A percentile compares a stretch with the other conserved stretches of the same genome.
Evolutionary conservation across 2,888 invertebrate genomes (phyloP).

Genomic region (Ectobius pallidus): DNA sequence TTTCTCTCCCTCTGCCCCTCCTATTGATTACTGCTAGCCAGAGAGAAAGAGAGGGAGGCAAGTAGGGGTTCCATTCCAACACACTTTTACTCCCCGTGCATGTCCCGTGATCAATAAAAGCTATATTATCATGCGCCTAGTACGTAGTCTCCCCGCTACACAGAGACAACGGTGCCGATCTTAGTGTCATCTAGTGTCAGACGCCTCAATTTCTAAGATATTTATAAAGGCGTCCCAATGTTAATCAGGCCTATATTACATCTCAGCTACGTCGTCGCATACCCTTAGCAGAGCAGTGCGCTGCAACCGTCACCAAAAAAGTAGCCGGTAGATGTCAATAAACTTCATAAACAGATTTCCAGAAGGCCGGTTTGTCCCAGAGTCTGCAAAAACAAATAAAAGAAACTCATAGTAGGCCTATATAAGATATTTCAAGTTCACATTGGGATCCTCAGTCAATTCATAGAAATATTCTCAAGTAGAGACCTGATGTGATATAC

Average conservation of each 20-base stretch:
- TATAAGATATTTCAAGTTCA: no score
- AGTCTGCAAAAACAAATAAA: no score
- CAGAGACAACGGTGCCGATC: not conserved
- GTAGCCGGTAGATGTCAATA: no score
- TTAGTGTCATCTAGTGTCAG: slow-evolving; percentile 14
- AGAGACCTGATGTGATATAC: no score
- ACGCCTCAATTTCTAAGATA: not conserved
- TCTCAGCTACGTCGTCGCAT: not conserved
- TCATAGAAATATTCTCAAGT: no score
- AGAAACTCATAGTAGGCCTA: no score
- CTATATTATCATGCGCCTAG: slow-evolving; percentile 12
- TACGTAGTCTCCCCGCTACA: slow-evolving; percentile 3
- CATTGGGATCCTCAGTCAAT: no score
- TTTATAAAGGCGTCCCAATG: not conserved
- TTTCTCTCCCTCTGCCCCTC: slow-evolving; percentile 12
- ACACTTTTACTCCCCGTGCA: slow-evolving; percentile 16
- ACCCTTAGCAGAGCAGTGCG: no score
- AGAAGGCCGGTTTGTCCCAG: no score
- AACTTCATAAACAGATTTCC: no score
- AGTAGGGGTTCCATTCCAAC: slow-evolving; percentile 16
- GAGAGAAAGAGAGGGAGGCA: not conserved
- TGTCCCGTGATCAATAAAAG: slow-evolving; percentile 24
- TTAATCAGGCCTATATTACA: not conserved
- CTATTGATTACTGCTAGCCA: slow-evolving; percentile 26
- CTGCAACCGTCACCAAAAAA: no score